Evolutionary conservation across 2,888 invertebrate genomes (phyloP), one percentile per base, ranked within the genome.

Genomic region (Aporophyla nigra): DNA sequence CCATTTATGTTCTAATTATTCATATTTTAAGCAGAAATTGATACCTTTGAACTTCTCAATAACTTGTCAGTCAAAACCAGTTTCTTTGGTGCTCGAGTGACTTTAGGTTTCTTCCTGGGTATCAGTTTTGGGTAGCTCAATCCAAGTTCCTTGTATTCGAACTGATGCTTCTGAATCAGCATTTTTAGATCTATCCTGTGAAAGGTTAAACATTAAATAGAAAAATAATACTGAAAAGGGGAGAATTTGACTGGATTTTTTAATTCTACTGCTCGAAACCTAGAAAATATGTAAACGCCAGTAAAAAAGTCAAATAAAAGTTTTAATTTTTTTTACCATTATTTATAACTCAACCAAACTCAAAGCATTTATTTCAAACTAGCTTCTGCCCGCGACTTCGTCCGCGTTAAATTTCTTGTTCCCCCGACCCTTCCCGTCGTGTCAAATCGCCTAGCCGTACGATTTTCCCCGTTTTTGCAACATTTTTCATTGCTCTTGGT

Each of bases 151-250:
- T 90, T 88, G 77, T 82, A 93, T 83, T 90, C 89, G 0, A 63
- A 0, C 68, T 92, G 88, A 1, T 94, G 94, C 21, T 84, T 84
- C 69, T 90, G 85, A 9, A 91, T 89, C 0, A 94, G 83, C 0
- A 94, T 78, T 67, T 92, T 92, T 0, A 93, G 71, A 40, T 93
- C 92, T 40, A 92, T 67, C 54, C 87, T 87, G 67, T 40, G 7
- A 19, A 0, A 53, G 14, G 59, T 58, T 19, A 1, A n/a, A 9
- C 14, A 62, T 5, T 46, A 19, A 43, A 54, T 24, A 5, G 0
- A 14, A 49, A 27, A 27, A 70, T 6, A 4, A 7, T 19, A 16
- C 62, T n/a, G 62, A 63, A 61, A 59, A 56, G n/a, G n/a, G 9
- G 21, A 6, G 10, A 56, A 14, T n/a, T 54, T n/a, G 54, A 56